Conservation (phyloP, 2,888 invertebrate species). For the Terebella lapidaria region DNA sequence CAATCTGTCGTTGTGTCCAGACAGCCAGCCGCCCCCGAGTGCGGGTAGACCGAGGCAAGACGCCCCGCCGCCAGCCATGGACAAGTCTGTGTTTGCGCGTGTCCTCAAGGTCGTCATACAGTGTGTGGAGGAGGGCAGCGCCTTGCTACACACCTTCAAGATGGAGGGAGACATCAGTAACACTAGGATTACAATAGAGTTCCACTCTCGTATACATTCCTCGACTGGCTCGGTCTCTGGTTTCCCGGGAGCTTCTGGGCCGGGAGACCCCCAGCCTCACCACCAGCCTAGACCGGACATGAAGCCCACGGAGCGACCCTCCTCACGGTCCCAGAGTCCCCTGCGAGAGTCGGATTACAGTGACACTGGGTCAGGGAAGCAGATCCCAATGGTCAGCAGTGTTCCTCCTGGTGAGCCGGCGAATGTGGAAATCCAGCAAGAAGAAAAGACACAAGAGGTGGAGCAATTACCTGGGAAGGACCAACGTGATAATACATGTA, state of each 20-base stretch:
- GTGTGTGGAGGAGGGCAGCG: conserved; percentile 4
- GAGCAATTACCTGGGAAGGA: no score
- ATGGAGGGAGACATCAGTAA: conserved; percentile 1
- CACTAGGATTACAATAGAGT: background rate
- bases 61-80: no score
- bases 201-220: background rate
- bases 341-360: background rate
- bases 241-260: background rate
- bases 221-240: background rate
- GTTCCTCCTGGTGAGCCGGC: no score
- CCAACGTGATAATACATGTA: no score
- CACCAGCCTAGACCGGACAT: background rate
- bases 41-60: no score
- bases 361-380: background rate
- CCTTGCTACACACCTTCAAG: background rate
- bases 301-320: background rate
- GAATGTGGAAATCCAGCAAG: no score
- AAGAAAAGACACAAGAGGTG: no score
- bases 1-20: no score
- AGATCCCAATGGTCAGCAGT: background rate
- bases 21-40: no score
- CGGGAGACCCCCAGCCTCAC: background rate
- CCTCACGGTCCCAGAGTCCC: background rate
- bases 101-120: background rate
- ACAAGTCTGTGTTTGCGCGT: background rate